Percentiles rank a stretch among this genome's conserved stretches.
Evolutionary conservation across 2,113 vertebrate species (phyloP).

Genomic region (Cyphomyrus discorhynchus): DNA sequence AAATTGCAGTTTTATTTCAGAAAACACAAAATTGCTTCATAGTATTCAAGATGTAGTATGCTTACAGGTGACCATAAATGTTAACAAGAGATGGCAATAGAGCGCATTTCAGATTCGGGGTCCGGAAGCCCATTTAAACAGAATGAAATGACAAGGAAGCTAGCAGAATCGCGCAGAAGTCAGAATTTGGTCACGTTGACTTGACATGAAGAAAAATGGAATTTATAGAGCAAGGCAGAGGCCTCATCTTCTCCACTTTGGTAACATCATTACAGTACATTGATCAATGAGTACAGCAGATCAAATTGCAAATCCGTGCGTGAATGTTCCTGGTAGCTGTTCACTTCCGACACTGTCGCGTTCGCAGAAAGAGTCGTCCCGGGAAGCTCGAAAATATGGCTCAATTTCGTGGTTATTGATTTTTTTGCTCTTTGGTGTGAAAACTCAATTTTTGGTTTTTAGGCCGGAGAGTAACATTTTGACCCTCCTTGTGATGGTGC

Average conservation of each 20-base stretch:
- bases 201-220: background rate
- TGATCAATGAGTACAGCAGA: conserved; percentile 1
- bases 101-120: background rate
- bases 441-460: background rate
- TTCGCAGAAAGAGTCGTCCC: background rate
- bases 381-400: too few relatives aligned
- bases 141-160: conserved; percentile 1
- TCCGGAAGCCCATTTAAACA: conserved; percentile 7
- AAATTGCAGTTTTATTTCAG: conserved; percentile 17
- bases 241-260: background rate
- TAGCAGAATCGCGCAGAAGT: conserved; percentile 10
- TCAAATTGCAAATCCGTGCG: background rate
- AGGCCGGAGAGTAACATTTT: background rate
- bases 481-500: background rate
- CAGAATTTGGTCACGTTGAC: background rate
- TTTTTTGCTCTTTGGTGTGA: background rate
- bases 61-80: background rate
- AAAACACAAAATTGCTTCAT: conserved; percentile 9
- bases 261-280: conserved; percentile 2
- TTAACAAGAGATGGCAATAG: conserved; percentile 8
- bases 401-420: background rate
- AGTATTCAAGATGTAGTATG: background rate
- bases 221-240: background rate
- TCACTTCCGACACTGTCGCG: background rate
- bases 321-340: background rate